These are phyloP conservation scores for Troides oblongomaculatus DNA, from an alignment of 2,888 invertebrate genomes.

Conservation along the genomic window DNA sequence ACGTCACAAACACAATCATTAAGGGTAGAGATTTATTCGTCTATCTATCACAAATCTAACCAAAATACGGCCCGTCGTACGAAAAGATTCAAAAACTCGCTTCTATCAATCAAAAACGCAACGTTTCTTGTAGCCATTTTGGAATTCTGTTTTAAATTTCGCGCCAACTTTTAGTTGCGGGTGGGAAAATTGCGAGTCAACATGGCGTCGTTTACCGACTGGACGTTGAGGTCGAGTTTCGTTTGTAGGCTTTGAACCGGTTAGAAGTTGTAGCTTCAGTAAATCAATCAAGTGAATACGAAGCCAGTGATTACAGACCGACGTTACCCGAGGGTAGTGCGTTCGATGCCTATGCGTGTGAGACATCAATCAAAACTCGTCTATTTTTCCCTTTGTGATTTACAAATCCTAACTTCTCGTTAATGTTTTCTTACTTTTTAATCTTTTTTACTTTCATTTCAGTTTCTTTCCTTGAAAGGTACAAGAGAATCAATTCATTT, in stretches of 20 bases:
- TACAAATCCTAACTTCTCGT: constrained; percentile 35
- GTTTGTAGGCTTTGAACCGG: constrained; percentile 21
- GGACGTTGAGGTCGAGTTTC: constrained; percentile 26
- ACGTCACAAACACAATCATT: background rate
- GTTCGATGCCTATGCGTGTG: constrained; percentile 37
- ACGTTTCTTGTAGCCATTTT: constrained; percentile 32
- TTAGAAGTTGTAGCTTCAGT: constrained; percentile 33
- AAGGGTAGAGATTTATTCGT: constrained; percentile 6
- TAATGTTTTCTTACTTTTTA: constrained; percentile 23
- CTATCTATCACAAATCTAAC: constrained; percentile 12
- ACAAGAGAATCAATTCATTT: background rate
- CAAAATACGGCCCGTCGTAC: constrained; percentile 21
- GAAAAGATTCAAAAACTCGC: constrained; percentile 32
- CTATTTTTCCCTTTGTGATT: constrained; percentile 49
- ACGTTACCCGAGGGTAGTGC: constrained; percentile 38
- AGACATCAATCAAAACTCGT: constrained; percentile 62
- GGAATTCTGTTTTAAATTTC: constrained; percentile 30
- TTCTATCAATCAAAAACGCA: constrained; percentile 34
- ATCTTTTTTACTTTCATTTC: constrained; percentile 3
- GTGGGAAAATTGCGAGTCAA: constrained; percentile 25
- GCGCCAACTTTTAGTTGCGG: constrained; percentile 30
- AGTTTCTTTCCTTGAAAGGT: constrained; percentile 3
- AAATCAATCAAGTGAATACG: constrained; percentile 48
- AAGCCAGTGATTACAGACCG: constrained; percentile 42
- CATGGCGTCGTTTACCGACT: constrained; percentile 24